A percentile compares a stretch with the other conserved stretches of the same genome.
Evolutionary conservation across 2,888 invertebrate species (phyloP).

Genomic region (Drosophila austrosaltans): DNA sequence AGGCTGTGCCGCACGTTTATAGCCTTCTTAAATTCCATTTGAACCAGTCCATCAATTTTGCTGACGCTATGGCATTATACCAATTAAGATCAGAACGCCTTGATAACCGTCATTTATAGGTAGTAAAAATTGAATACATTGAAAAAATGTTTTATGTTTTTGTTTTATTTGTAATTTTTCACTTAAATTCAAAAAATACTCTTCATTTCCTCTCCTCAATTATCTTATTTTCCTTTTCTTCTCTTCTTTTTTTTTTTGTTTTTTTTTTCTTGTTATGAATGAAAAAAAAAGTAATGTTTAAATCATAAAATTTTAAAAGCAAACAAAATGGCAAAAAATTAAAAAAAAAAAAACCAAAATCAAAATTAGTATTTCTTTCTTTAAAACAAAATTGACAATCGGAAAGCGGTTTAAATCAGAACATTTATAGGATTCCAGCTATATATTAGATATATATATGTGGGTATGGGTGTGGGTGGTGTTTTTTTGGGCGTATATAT

Average conservation of each 20-base stretch:
- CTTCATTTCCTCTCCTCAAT: conserved; percentile 62
- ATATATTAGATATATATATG: conserved; percentile 31
- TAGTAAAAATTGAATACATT: background rate
- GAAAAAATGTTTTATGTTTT: conserved; percentile 31
- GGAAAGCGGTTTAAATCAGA: conserved; percentile 26
- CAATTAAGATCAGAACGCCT: background rate
- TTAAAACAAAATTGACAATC: background rate
- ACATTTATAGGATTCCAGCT: conserved; percentile 31
- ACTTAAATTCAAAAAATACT: conserved; percentile 77
- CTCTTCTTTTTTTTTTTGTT: conserved; percentile 28
- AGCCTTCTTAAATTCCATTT: background rate
- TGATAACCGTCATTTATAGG: background rate
- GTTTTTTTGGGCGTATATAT: conserved; percentile 41
- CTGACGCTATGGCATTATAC: too few relatives aligned
- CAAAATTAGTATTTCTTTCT: conserved; percentile 1
- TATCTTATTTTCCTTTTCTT: conserved; percentile 20
- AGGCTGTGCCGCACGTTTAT: background rate
- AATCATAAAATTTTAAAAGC: conserved; percentile 51
- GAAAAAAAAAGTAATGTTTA: conserved; percentile 59
- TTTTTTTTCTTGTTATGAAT: conserved; percentile 54
- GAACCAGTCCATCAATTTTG: too few relatives aligned
- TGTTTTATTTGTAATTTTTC: conserved; percentile 68
- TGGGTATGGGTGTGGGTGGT: conserved; percentile 24
- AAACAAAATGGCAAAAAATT: conserved; percentile 69
- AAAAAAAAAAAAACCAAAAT: conserved; percentile 15